Base-by-base conservation (phyloP, 2,888 invertebrate genomes). In the Cyrtodaria siliqua region DNA sequence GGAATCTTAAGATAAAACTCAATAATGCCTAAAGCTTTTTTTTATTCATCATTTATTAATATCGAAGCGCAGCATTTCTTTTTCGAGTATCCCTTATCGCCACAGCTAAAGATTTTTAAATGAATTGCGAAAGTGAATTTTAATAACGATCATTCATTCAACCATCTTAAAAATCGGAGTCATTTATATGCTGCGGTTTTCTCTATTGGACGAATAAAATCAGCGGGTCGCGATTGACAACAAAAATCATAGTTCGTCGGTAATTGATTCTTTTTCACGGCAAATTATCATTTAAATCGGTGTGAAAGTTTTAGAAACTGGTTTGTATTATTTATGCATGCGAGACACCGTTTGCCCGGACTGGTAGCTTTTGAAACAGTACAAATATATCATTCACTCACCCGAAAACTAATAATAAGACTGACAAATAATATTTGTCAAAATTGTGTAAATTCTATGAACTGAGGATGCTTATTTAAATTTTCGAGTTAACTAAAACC, bases 381-480 rank as follows among this genome's bases (percentile, higher is more conserved):
- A 69, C 72, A 78, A 68, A 78, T 78, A 72, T 69, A 78, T 78
- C 78, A 78, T 64, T 47, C 29, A 42, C 44, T 69, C 72, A 57
- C 29, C 24, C 52, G 62, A 55, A 60, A 68, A 55, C 60, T 29
- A 26, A 60, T 57, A 78, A 73, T 56, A 44, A 67, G 47, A 42
- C 63, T 73, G 78, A 78, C 78, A 78, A 78, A 69, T 73, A 78
- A 59, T 73, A 78, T 78, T 78, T 78, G 78, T 78, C 74, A 71
- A 69, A 78, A 78, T 78, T 73, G 78, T 78, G 78, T 78, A 78
- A 72, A 77, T 68, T 53, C 61, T 55, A 33, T 8, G 52, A 64
- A 63, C 38, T 59, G 24, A 23, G 60, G 24, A 62, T 56, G n/a
- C 44, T 42, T 38, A 57, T 67, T 67, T 73, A 61, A 67, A 73